phyloP scores from a whole-genome alignment of 2,888 invertebrate species.

The Pollenia amentaria region DNA sequence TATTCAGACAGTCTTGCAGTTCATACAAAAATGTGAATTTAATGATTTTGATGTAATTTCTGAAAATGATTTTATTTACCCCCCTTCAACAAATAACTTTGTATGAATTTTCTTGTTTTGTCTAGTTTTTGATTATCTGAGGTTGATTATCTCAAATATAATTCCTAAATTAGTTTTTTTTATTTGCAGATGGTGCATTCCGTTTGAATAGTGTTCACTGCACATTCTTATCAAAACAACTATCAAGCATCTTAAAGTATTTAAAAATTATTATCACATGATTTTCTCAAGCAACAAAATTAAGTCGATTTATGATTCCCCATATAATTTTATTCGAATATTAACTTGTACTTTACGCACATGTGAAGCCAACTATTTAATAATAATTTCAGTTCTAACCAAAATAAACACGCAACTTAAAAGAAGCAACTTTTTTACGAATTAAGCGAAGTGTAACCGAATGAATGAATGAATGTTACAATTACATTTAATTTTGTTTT shows the following conservation, averaged over 20 bases:
- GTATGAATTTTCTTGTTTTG: too few relatives aligned
- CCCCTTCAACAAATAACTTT: too few relatives aligned
- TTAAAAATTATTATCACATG: background rate
- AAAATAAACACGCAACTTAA: conserved; percentile 43
- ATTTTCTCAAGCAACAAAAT: conserved; percentile 5
- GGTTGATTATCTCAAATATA: too few relatives aligned
- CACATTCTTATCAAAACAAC: too few relatives aligned
- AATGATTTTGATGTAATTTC: background rate
- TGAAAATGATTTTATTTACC: too few relatives aligned
- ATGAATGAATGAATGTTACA: conserved; percentile 31
- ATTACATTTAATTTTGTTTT: conserved; percentile 17
- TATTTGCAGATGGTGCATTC: too few relatives aligned
- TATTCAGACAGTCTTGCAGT: background rate
- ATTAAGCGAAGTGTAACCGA: conserved; percentile 48
- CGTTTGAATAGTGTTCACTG: too few relatives aligned
- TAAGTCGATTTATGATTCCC: background rate
- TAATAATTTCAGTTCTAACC: conserved; percentile 27
- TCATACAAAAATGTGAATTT: background rate
- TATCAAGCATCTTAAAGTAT: too few relatives aligned
- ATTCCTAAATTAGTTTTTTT: too few relatives aligned
- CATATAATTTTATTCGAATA: conserved; percentile 27
- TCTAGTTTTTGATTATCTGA: too few relatives aligned
- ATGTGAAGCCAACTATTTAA: conserved; percentile 37
- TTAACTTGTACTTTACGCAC: conserved; percentile 48
- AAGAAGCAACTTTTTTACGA: background rate